Evolutionary conservation across 2,113 vertebrate species (phyloP).

Genomic region (Canis aureus): DNA sequence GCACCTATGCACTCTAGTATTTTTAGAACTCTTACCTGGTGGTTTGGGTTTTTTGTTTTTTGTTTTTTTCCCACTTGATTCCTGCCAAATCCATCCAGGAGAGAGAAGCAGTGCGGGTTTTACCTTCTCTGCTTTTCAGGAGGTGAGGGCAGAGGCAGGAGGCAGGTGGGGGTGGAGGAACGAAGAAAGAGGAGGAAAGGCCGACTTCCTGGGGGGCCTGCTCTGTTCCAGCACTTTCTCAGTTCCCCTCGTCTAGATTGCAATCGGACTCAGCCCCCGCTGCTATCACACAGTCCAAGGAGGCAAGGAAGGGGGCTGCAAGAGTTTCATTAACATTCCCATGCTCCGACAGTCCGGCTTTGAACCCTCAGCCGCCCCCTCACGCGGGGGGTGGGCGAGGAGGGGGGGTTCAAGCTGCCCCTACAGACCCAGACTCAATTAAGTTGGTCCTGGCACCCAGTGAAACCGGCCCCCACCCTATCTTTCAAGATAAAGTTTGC

Average conservation of each 20-base stretch:
- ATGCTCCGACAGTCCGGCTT: neutral
- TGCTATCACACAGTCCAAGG: no score
- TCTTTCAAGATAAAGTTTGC: conserved; percentile 22
- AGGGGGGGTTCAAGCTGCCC: fast-evolving
- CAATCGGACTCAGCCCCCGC: fast-evolving
- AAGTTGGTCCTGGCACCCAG: no score
- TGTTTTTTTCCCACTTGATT: neutral
- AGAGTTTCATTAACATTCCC: neutral
- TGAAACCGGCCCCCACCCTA: neutral
- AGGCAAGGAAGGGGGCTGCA: fast-evolving
- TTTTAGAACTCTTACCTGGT: neutral
- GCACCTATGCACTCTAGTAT: no score
- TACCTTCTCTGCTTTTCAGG: neutral
- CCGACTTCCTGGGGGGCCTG: neutral
- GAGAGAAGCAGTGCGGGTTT: neutral
- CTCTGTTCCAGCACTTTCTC: neutral
- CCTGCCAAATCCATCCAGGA: neutral
- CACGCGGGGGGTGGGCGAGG: no score
- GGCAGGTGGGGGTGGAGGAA: fast-evolving
- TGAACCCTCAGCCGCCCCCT: neutral
- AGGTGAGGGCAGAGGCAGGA: neutral
- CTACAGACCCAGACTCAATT: neutral
- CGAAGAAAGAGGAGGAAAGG: neutral
- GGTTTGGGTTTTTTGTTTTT: neutral
- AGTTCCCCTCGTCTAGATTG: no score